phyloP scores from a whole-genome alignment of 2,888 invertebrate species.

The Resseliella maxima region DNA sequence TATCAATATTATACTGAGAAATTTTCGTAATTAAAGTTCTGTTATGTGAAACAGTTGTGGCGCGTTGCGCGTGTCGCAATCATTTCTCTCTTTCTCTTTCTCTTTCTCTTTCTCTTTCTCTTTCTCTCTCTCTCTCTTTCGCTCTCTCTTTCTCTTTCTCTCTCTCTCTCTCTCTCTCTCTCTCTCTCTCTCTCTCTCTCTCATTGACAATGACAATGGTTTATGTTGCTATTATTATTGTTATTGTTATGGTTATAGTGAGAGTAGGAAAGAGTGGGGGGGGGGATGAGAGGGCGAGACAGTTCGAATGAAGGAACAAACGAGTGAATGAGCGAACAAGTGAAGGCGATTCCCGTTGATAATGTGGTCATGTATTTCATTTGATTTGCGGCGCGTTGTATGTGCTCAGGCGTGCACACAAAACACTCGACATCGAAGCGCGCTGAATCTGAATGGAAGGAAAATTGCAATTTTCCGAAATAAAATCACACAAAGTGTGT shows the following conservation, averaged over 20 bases:
- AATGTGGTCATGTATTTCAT: slow-evolving; percentile 53
- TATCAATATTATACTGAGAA: slow-evolving; percentile 44
- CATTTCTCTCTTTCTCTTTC: neutral
- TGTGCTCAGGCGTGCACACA: neutral
- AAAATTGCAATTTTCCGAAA: neutral
- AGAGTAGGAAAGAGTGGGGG: too few species aligned
- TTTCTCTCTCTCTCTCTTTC: too few species aligned
- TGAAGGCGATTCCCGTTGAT: slow-evolving; percentile 36
- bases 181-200: too few species aligned
- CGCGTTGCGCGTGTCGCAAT: slow-evolving; percentile 4
- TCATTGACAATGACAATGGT: too few species aligned
- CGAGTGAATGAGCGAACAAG: too few species aligned
- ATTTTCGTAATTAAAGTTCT: slow-evolving; percentile 55
- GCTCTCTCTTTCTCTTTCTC: too few species aligned
- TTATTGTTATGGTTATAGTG: neutral
- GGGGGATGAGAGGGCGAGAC: too few species aligned
- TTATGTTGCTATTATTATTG: neutral
- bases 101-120: neutral
- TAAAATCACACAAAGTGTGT: neutral
- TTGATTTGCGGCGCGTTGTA: neutral
- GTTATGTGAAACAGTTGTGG: slow-evolving; percentile 39
- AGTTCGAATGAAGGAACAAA: too few species aligned
- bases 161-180: too few species aligned
- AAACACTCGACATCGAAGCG: neutral
- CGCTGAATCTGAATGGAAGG: neutral